A percentile compares a stretch with the other conserved stretches of the same genome.
Conservation (phyloP, 2,113 vertebrate species). For the Cinclus mexicanus region DNA sequence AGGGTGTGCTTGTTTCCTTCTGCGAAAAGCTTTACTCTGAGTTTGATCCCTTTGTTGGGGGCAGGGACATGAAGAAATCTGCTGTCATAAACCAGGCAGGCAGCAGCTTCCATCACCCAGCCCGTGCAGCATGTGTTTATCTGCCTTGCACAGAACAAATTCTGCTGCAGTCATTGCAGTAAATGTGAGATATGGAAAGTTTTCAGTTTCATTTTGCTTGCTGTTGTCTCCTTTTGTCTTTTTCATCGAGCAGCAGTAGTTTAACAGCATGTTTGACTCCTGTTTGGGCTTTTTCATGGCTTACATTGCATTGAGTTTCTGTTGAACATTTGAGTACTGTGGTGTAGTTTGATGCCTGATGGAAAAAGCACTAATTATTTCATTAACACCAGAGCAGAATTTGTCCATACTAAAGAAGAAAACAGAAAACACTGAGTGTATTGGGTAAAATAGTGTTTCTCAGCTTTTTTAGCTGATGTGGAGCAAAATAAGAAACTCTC, state of each 20-base stretch:
- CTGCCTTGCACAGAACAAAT: conserved; percentile 4
- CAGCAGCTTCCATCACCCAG: neutral
- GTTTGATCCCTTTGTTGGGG: neutral
- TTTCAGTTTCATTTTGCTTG: conserved; percentile 25
- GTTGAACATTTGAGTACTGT: neutral
- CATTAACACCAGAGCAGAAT: neutral
- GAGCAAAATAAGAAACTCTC: neutral
- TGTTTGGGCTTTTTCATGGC: neutral
- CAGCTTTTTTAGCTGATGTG: neutral
- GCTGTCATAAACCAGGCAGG: neutral
- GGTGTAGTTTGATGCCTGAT: neutral
- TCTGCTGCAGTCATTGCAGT: neutral
- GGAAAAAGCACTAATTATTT: conserved; percentile 36
- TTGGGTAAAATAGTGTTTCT: neutral
- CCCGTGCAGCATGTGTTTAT: neutral
- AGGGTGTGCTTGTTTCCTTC: neutral
- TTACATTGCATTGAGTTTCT: neutral
- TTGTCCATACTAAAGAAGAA: neutral
- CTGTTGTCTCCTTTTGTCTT: neutral
- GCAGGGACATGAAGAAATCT: neutral
- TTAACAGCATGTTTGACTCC: conserved; percentile 6
- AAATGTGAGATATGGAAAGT: neutral
- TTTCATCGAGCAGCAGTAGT: conserved; percentile 29
- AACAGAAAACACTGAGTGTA: neutral
- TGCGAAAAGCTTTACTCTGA: neutral